phyloP scores from a whole-genome alignment of 2,797 vertebrate genomes.

The Alcedo quadribrachys region DNA sequence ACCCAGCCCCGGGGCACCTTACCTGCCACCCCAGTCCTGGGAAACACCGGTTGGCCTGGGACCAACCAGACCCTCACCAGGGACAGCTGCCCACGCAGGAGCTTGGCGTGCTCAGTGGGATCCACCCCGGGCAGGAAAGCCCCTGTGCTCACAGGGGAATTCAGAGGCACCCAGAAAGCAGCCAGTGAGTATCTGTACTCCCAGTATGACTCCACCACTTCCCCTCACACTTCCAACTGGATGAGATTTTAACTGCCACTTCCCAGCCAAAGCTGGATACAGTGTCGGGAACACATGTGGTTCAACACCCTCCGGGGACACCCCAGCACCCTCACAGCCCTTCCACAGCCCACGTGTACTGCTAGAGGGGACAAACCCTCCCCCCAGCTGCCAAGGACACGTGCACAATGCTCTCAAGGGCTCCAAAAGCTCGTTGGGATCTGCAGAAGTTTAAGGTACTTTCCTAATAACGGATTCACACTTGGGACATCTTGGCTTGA shows the following conservation, averaged over 20 bases:
- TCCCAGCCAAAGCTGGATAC: neutral
- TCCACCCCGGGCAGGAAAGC: neutral
- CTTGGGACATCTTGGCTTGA: neutral
- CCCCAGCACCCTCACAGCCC: neutral
- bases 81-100: rapidly evolving
- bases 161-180: neutral
- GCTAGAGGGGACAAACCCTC: neutral
- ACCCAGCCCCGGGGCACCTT: neutral
- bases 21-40: neutral
- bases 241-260: neutral
- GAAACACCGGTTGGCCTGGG: rapidly evolving
- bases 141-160: neutral
- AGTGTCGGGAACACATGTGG: rapidly evolving
- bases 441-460: slow-evolving; percentile 13
- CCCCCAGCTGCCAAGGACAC: neutral
- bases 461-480: neutral
- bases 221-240: neutral
- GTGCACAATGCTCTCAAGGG: rapidly evolving
- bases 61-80: neutral
- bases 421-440: neutral
- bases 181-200: neutral
- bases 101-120: neutral
- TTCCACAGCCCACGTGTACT: neutral
- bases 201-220: slow-evolving; percentile 34
- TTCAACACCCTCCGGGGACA: neutral